These are phyloP conservation scores for Apeira syringaria DNA, from an alignment of 2,888 invertebrate species.

Conservation along the genomic window DNA sequence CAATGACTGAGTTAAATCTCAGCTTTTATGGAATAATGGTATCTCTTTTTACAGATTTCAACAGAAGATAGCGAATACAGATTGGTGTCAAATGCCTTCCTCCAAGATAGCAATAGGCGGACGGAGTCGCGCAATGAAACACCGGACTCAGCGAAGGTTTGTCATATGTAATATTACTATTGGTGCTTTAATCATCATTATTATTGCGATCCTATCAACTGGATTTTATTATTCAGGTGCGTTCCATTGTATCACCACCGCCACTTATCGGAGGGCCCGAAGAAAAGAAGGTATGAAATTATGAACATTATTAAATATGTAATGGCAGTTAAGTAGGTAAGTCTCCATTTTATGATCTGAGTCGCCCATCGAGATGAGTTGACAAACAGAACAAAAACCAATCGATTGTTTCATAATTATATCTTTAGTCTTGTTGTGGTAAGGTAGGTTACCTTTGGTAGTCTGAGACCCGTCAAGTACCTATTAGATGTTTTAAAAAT, in stretches of 20 bases:
- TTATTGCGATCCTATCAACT: background rate
- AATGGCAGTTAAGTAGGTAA: too few relatives aligned
- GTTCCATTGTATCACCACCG: slow-evolving; percentile 28
- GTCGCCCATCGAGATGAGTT: too few relatives aligned
- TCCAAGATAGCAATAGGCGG: slow-evolving; percentile 70
- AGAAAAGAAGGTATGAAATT: slow-evolving; percentile 30
- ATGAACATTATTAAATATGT: too few relatives aligned
- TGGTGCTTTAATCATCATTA: slow-evolving; percentile 1
- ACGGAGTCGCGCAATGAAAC: slow-evolving; percentile 67
- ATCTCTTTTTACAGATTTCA: slow-evolving; percentile 46
- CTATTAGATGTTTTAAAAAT: too few relatives aligned
- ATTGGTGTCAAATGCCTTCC: slow-evolving; percentile 72
- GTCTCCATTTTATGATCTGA: too few relatives aligned
- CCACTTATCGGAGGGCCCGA: slow-evolving; percentile 25
- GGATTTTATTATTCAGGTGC: slow-evolving; percentile 30
- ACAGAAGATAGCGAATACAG: slow-evolving; percentile 69
- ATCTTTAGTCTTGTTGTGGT: too few relatives aligned
- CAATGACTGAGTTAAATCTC: slow-evolving; percentile 7
- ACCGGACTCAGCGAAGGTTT: slow-evolving; percentile 71
- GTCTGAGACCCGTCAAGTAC: too few relatives aligned
- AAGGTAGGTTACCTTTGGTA: too few relatives aligned
- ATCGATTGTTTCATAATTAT: too few relatives aligned
- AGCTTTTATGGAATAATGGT: slow-evolving; percentile 18
- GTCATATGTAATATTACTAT: background rate
- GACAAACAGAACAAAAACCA: too few relatives aligned